Evolutionary conservation across 2,113 vertebrate genomes (phyloP).

Genomic region (Cryptotis parvus): DNA sequence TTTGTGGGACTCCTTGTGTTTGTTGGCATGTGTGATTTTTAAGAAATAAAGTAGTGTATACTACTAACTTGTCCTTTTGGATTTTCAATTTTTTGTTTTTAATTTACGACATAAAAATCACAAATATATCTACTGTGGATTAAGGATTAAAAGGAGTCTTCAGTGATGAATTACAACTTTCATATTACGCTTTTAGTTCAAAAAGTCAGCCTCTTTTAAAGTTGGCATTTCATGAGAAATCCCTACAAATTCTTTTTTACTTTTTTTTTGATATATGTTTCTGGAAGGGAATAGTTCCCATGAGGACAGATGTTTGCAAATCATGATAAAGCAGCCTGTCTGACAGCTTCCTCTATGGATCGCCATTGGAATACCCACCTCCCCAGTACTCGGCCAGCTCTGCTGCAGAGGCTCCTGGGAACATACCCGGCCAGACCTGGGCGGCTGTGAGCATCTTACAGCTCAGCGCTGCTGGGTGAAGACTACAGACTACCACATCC

Average conservation of each 20-base stretch:
- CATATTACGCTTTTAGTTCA: slow-evolving; percentile 23
- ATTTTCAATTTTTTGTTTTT: slow-evolving; percentile 54
- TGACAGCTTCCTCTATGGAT: not conserved
- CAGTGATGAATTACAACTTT: slow-evolving; percentile 7
- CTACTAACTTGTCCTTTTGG: slow-evolving; percentile 16
- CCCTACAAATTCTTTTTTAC: slow-evolving; percentile 11
- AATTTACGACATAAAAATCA: slow-evolving; percentile 14
- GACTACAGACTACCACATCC: not conserved
- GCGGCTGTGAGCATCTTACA: no score
- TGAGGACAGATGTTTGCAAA: not conserved
- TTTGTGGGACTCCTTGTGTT: not conserved
- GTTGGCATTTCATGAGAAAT: slow-evolving; percentile 21
- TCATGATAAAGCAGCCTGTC: not conserved
- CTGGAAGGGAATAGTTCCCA: not conserved
- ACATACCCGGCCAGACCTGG: not conserved
- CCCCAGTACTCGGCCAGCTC: no score
- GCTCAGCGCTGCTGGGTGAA: not conserved
- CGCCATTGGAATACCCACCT: not conserved
- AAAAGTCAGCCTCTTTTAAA: slow-evolving; percentile 32
- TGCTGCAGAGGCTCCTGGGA: not conserved
- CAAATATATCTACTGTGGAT: slow-evolving; percentile 40
- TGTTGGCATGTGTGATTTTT: not conserved
- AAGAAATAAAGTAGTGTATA: not conserved
- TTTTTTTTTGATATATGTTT: not conserved
- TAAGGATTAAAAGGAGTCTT: slow-evolving; percentile 16